Conservation (phyloP, 2,888 invertebrate genomes). For the Ophion obscuratus region DNA sequence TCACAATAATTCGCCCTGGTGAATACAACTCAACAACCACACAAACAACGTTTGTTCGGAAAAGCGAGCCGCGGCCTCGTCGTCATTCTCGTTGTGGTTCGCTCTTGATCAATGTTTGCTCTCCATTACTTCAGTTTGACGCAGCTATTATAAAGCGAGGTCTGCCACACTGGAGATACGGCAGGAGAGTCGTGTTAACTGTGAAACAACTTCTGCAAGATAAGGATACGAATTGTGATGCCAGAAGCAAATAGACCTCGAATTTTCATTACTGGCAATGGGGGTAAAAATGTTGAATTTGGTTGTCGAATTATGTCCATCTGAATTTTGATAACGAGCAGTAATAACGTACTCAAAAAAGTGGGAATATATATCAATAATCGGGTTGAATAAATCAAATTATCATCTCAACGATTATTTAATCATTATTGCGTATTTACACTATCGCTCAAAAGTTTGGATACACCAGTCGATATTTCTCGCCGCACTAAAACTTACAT, state of each 20-base stretch:
- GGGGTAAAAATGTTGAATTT: neutral
- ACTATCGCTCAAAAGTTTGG: no score
- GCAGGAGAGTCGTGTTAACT: neutral
- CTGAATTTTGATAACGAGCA: neutral
- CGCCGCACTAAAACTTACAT: no score
- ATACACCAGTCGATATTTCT: no score
- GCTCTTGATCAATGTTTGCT: conserved; percentile 36
- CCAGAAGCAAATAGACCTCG: neutral
- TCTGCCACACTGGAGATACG: neutral
- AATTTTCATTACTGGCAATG: neutral
- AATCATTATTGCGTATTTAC: no score
- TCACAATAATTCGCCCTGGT: neutral
- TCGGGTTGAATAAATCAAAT: neutral
- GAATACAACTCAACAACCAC: conserved; percentile 24
- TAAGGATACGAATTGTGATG: neutral
- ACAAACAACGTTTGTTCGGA: neutral
- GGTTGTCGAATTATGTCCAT: neutral
- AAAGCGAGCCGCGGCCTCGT: neutral
- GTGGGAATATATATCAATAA: neutral
- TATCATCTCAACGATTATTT: neutral
- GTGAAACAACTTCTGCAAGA: neutral
- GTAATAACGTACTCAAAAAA: neutral
- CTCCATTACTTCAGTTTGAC: conserved; percentile 25
- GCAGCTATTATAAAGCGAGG: neutral
- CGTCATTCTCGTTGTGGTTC: conserved; percentile 13